These are phyloP conservation scores for Chalcis sispes DNA, from an alignment of 2,888 invertebrate genomes.

Conservation along the genomic window DNA sequence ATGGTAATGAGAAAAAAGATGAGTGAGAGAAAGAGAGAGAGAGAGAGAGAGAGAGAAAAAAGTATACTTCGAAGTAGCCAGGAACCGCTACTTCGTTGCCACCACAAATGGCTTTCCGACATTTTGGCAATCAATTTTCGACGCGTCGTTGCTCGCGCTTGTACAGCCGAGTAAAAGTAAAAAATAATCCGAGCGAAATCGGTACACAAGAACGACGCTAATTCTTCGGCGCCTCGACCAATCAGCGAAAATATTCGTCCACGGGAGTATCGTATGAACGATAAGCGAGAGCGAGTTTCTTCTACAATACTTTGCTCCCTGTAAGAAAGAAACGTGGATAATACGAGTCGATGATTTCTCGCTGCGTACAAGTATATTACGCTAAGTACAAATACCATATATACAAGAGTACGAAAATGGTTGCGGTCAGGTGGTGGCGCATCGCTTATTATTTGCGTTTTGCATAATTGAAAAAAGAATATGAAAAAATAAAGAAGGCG, in stretches of 20 bases:
- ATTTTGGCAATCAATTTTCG: constrained; percentile 55
- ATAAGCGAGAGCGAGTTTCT: constrained; percentile 12
- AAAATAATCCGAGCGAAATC: not conserved
- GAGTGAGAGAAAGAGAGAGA: constrained; percentile 5
- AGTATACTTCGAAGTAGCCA: not conserved
- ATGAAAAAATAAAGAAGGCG: too few relatives aligned
- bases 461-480: constrained; percentile 57
- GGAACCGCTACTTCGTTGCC: constrained; percentile 37
- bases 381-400: too few relatives aligned
- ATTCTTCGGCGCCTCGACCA: constrained; percentile 57
- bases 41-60: constrained; percentile 27
- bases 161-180: constrained; percentile 23
- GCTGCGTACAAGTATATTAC: not conserved
- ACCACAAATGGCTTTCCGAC: constrained; percentile 55
- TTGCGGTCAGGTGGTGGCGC: constrained; percentile 49
- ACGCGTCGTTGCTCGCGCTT: constrained; percentile 14
- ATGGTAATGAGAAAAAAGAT: constrained; percentile 30
- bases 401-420: constrained; percentile 40
- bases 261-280: not conserved
- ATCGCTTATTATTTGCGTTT: constrained; percentile 49
- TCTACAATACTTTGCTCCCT: too few relatives aligned
- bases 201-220: constrained; percentile 45
- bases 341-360: constrained; percentile 11
- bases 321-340: constrained; percentile 10
- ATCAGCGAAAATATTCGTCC: constrained; percentile 57